A percentile compares a stretch with the other conserved stretches of the same genome.
phyloP scores from a whole-genome alignment of 53 echinoderm and acorn worm species.

The Luidia sarsii region DNA sequence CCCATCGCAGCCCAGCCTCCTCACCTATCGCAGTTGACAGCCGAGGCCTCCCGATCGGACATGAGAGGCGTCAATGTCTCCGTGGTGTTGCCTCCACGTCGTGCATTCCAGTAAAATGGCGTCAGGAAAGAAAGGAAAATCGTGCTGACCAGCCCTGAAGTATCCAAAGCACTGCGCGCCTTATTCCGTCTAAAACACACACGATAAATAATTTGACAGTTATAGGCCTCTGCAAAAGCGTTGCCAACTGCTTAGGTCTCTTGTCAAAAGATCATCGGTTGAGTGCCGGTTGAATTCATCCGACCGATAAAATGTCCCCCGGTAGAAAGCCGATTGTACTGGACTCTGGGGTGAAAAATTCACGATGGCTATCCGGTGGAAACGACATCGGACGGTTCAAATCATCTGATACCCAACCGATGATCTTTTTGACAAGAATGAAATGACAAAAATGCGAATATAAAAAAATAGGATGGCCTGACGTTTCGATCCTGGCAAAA shows the following conservation, averaged over 20 bases:
- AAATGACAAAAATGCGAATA: background rate
- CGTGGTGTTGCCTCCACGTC: conserved; percentile 17
- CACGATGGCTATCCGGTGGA: too few relatives aligned
- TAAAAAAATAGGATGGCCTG: too few relatives aligned
- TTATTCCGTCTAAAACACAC: conserved; percentile 43
- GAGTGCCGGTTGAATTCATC: too few relatives aligned
- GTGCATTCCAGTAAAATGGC: conserved; percentile 67
- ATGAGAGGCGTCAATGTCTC: conserved; percentile 36
- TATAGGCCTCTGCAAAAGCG: background rate
- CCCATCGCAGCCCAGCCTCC: background rate
- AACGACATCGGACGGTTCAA: too few relatives aligned
- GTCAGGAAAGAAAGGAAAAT: conserved; percentile 71
- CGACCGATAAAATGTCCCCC: too few relatives aligned
- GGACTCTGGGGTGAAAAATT: too few relatives aligned
- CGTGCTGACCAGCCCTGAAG: conserved; percentile 66
- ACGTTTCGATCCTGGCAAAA: too few relatives aligned
- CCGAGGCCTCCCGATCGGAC: conserved; percentile 32
- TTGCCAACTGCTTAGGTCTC: too few relatives aligned
- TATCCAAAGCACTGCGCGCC: conserved; percentile 74
- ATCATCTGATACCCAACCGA: too few relatives aligned
- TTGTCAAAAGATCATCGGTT: too few relatives aligned
- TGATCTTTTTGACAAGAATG: background rate
- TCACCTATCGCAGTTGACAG: conserved; percentile 32
- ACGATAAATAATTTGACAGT: background rate
- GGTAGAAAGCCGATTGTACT: too few relatives aligned